Evolutionary conservation across 2,113 vertebrate genomes (phyloP), one percentile per base, ranked within the genome.

Genomic region (Vulpes ferrilata): DNA sequence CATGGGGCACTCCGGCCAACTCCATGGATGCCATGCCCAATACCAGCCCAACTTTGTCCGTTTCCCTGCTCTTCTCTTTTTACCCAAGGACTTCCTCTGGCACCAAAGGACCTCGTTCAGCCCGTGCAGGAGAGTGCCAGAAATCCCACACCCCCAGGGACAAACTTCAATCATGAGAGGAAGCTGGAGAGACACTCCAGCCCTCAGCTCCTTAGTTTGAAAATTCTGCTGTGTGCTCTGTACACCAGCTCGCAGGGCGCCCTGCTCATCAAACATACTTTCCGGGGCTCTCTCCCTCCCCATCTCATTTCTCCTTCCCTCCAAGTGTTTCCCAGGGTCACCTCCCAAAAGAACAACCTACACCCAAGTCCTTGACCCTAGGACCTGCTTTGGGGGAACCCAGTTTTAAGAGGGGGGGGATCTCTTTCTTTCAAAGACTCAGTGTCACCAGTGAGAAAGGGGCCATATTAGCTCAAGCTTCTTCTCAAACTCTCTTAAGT

Each of bases 21-120:
- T 32, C 32, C 1, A 0, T 16, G 48, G 57, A 57, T 23, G 0
- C 15, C 19, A 32, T 1, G 10, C 35, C 2, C 0, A 19, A 0
- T 1, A 30, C 16, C 35, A 38, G 19, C 30, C 60, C 55, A 65
- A 30, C 67, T 32, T 82, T 22, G 53, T 53, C 60, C 25, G 19
- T 13, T 62, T 55, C 32, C 55, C 12, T 11, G 12, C 15, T 73
- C 43, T 57, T 38, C 43, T 43, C 35, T 35, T 53, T 80, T 60
- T 57, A 17, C 55, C 23, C 12, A 35, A 64, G 6, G 16, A 76
- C n/a, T 73, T 51, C 30, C 25, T 80, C 71, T 32, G 25, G 11
- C 51, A 64, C 20, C 85, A 60, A 32, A n/a, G n/a, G n/a, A 22
- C 27, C 51, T 53, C 25, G n/a, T 32, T 64, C 35, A 81, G 13